A percentile compares a stretch with the other conserved stretches of the same genome.
Conservation (phyloP, 2,113 vertebrate species). For the Poeciliopsis prolifica region DNA sequence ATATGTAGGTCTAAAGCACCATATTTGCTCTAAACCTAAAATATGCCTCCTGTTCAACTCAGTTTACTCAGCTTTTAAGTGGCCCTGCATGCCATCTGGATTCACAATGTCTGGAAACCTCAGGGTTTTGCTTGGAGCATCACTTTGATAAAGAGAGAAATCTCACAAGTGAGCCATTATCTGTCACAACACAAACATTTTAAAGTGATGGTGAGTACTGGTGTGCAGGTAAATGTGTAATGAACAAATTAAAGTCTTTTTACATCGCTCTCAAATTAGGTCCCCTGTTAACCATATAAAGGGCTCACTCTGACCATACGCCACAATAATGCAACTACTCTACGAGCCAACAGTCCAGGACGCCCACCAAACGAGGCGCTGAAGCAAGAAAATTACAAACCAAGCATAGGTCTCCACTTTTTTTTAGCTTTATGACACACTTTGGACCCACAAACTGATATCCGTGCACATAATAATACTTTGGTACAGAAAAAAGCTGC, state of each 20-base stretch:
- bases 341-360: slow-evolving; percentile 1
- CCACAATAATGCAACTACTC: slow-evolving; percentile 19
- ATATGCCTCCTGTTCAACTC: slow-evolving; percentile 32
- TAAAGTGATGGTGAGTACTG: slow-evolving; percentile 5
- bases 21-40: slow-evolving; percentile 7
- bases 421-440: slow-evolving; percentile 31
- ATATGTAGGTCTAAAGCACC: background rate
- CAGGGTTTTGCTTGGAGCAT: background rate
- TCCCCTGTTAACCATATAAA: slow-evolving; percentile 2
- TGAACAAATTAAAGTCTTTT: slow-evolving; percentile 22
- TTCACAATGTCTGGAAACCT: slow-evolving; percentile 20
- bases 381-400: slow-evolving; percentile 13
- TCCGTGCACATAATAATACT: slow-evolving; percentile 8
- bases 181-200: background rate
- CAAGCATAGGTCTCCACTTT: slow-evolving; percentile 20
- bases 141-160: slow-evolving; percentile 18
- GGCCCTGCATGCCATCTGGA: slow-evolving; percentile 26
- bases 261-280: background rate
- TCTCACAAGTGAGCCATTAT: slow-evolving; percentile 11
- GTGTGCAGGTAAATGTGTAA: slow-evolving; percentile 22
- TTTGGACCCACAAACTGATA: slow-evolving; percentile 25
- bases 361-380: slow-evolving; percentile 12
- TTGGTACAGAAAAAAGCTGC: background rate
- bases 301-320: slow-evolving; percentile 7
- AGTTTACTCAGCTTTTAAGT: slow-evolving; percentile 20